These are phyloP conservation scores for Aphelinus atriplicis DNA, from an alignment of 1,140 invertebrate genomes.

Conservation along the genomic window DNA sequence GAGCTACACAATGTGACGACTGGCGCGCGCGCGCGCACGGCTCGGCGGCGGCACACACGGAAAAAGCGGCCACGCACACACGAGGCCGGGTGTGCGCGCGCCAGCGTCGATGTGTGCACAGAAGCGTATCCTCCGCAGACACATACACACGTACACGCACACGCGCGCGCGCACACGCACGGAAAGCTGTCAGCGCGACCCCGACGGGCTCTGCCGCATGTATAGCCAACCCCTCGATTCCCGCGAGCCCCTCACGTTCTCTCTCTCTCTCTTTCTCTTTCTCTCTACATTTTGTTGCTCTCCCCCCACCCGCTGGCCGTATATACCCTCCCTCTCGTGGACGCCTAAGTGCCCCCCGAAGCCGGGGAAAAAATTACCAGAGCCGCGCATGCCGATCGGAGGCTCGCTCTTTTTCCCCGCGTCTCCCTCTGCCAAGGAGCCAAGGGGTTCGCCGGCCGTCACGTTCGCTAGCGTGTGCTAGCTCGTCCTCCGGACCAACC, in stretches of 20 bases:
- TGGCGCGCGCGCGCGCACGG: background rate
- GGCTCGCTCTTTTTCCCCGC: background rate
- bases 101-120: constrained; percentile 59
- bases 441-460: too few relatives aligned
- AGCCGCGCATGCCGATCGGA: too few relatives aligned
- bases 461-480: too few relatives aligned
- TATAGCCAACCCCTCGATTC: constrained; percentile 51
- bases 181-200: constrained; percentile 67
- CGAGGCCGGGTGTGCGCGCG: background rate
- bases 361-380: too few relatives aligned
- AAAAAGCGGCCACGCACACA: constrained; percentile 39
- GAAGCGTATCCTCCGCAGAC: constrained; percentile 64
- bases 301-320: background rate
- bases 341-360: too few relatives aligned
- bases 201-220: constrained; percentile 44
- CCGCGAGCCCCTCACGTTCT: background rate
- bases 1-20: constrained; percentile 60
- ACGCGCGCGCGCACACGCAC: constrained; percentile 40
- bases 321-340: too few relatives aligned
- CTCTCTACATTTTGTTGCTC: background rate
- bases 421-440: background rate
- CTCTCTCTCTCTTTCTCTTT: background rate
- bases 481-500: too few relatives aligned
- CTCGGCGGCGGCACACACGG: constrained; percentile 40
- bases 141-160: constrained; percentile 44